These are phyloP conservation scores for Heliocidaris erythrogramma DNA, from an alignment of 35 echinoderm and acorn worm genomes.

Conservation along the genomic window DNA sequence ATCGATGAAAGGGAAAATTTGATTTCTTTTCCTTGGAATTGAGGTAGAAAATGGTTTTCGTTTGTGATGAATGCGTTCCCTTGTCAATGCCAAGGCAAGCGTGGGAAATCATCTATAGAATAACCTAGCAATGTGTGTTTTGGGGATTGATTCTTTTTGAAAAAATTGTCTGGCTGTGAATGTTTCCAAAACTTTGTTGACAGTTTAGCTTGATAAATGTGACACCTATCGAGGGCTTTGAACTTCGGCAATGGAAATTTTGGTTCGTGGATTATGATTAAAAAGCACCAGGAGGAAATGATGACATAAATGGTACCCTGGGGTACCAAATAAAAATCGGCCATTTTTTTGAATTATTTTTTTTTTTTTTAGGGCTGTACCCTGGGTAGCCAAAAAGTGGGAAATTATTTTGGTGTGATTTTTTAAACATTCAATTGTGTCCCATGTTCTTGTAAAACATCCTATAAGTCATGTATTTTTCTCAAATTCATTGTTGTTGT, in stretches of 20 bases:
- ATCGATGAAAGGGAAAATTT: slow-evolving; percentile 12
- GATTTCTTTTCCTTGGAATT: neutral
- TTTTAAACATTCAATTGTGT: too few species aligned
- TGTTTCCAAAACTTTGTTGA: neutral
- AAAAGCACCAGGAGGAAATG: neutral
- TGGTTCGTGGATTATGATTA: neutral
- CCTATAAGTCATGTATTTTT: too few species aligned
- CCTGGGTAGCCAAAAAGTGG: too few species aligned
- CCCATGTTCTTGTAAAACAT: too few species aligned
- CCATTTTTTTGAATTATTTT: too few species aligned
- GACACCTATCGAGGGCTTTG: neutral
- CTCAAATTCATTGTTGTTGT: too few species aligned
- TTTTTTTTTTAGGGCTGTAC: too few species aligned
- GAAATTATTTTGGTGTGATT: too few species aligned
- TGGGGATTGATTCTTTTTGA: neutral
- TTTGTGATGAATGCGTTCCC: neutral
- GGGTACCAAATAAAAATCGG: too few species aligned
- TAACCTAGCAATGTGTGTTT: neutral
- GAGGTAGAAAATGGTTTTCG: neutral
- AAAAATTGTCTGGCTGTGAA: neutral
- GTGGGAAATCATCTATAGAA: neutral
- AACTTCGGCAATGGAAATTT: neutral
- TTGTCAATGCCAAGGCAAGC: neutral
- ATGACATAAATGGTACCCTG: too few species aligned
- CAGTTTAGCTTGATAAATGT: neutral